These are phyloP conservation scores for Liposcelis brunnea DNA, from an alignment of 2,888 invertebrate genomes.

Conservation along the genomic window DNA sequence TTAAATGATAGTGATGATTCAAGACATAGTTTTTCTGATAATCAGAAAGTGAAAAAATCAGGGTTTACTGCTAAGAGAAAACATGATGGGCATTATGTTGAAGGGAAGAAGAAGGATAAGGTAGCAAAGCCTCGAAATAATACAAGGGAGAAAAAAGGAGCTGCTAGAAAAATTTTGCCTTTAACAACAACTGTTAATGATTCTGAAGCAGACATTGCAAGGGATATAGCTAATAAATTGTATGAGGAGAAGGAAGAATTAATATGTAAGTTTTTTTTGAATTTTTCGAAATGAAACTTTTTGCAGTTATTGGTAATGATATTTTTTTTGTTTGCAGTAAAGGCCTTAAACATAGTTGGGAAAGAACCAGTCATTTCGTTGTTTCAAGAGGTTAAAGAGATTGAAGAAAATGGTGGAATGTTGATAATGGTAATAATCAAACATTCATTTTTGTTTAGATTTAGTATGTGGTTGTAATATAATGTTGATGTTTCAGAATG, in stretches of 20 bases:
- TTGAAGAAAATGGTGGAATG: slow-evolving; percentile 77
- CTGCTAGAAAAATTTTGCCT: slow-evolving; percentile 39
- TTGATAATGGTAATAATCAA: slow-evolving; percentile 46
- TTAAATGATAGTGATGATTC: slow-evolving; percentile 14
- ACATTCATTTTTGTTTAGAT: too few species aligned
- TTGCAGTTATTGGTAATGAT: too few species aligned
- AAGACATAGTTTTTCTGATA: slow-evolving; percentile 37
- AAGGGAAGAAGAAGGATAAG: slow-evolving; percentile 33
- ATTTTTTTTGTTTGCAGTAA: slow-evolving; percentile 32
- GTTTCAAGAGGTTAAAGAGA: slow-evolving; percentile 60
- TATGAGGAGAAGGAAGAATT: slow-evolving; percentile 55
- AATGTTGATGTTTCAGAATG: slow-evolving; percentile 35
- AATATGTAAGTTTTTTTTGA: slow-evolving; percentile 36
- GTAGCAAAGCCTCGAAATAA: slow-evolving; percentile 25
- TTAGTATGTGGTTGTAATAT: neutral
- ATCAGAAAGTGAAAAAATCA: slow-evolving; percentile 20
- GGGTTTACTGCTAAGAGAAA: slow-evolving; percentile 32
- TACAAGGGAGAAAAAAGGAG: slow-evolving; percentile 33
- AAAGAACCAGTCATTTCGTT: slow-evolving; percentile 54
- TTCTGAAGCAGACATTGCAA: slow-evolving; percentile 40
- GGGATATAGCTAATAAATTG: slow-evolving; percentile 55
- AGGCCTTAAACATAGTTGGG: slow-evolving; percentile 53
- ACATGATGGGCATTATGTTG: slow-evolving; percentile 39
- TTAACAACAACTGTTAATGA: slow-evolving; percentile 34
- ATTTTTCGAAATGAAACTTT: too few species aligned